Percentiles rank a stretch among this genome's conserved stretches.
These are phyloP conservation scores for Ecliptopera silaceata DNA, from an alignment of 2,888 invertebrate genomes.

Conservation along the genomic window DNA sequence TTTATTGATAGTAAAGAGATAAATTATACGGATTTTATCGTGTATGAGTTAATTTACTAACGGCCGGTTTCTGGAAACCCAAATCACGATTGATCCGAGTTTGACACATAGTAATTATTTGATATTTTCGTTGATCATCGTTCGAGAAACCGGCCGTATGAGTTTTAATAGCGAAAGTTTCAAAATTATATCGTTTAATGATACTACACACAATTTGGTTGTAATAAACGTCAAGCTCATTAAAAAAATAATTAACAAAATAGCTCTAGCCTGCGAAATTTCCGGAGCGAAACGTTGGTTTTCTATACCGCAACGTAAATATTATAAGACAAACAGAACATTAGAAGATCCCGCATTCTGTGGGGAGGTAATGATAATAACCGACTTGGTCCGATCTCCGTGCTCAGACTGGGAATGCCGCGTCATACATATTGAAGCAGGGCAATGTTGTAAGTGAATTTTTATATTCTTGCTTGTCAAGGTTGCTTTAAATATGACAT, in stretches of 20 bases:
- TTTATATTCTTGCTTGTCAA: slow-evolving; percentile 34
- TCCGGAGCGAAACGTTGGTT: slow-evolving; percentile 7
- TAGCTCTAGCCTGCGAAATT: slow-evolving; percentile 10
- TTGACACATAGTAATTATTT: too few relatives aligned
- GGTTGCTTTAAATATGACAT: slow-evolving; percentile 23
- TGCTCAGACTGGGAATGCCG: slow-evolving; percentile 43
- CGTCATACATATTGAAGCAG: slow-evolving; percentile 47
- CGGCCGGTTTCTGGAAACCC: too few relatives aligned
- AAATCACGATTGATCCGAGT: too few relatives aligned
- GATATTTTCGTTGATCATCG: too few relatives aligned
- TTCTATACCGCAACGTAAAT: slow-evolving; percentile 34
- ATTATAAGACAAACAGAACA: slow-evolving; percentile 43
- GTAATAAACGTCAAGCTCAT: neutral
- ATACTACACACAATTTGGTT: neutral
- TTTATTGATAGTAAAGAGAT: too few relatives aligned
- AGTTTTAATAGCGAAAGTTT: too few relatives aligned
- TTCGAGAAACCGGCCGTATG: too few relatives aligned
- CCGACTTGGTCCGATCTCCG: slow-evolving; percentile 38
- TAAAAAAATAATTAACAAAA: slow-evolving; percentile 7
- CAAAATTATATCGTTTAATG: too few relatives aligned
- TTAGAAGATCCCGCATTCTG: slow-evolving; percentile 37
- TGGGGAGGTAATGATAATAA: slow-evolving; percentile 44
- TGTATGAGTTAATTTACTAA: too few relatives aligned
- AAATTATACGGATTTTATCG: too few relatives aligned
- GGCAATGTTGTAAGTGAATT: slow-evolving; percentile 43